Evolutionary conservation across 1,140 invertebrate species (phyloP).

Genomic region (Homalodisca vitripennis): DNA sequence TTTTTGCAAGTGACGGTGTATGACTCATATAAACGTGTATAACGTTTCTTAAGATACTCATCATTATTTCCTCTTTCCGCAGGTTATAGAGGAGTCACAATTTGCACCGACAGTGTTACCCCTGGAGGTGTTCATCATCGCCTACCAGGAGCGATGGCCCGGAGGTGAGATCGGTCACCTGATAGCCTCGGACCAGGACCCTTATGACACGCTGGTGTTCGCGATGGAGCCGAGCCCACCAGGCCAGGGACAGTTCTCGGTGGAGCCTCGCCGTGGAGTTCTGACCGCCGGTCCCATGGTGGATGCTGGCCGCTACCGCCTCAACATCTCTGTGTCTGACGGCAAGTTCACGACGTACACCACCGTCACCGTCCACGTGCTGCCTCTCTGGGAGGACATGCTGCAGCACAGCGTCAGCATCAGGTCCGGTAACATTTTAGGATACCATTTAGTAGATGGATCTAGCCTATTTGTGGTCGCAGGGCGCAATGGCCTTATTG

Average conservation of each 20-base stretch:
- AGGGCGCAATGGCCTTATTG: not conserved
- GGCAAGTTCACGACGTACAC: conserved; percentile 79
- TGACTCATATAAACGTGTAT: no score
- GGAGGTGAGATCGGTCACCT: conserved; percentile 87
- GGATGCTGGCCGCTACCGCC: conserved; percentile 80
- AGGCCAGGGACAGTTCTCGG: conserved; percentile 71
- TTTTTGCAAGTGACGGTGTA: no score
- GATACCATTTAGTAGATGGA: not conserved
- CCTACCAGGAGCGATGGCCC: conserved; percentile 87
- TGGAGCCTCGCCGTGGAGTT: conserved; percentile 77
- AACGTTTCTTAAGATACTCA: not conserved
- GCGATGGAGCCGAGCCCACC: conserved; percentile 54
- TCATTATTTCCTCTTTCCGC: not conserved
- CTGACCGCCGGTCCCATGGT: conserved; percentile 78
- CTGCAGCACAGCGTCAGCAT: conserved; percentile 82
- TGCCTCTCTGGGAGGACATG: conserved; percentile 82
- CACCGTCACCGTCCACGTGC: conserved; percentile 76
- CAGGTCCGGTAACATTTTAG: conserved; percentile 45
- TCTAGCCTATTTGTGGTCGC: not conserved
- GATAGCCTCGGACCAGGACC: conserved; percentile 86
- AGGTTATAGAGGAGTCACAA: conserved; percentile 89
- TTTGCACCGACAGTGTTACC: conserved; percentile 89
- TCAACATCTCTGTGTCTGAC: conserved; percentile 88
- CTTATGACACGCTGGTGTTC: conserved; percentile 76
- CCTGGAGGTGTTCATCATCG: conserved; percentile 82